phyloP scores from a whole-genome alignment of 1,140 invertebrate genomes.

The Chironomus tepperi region DNA sequence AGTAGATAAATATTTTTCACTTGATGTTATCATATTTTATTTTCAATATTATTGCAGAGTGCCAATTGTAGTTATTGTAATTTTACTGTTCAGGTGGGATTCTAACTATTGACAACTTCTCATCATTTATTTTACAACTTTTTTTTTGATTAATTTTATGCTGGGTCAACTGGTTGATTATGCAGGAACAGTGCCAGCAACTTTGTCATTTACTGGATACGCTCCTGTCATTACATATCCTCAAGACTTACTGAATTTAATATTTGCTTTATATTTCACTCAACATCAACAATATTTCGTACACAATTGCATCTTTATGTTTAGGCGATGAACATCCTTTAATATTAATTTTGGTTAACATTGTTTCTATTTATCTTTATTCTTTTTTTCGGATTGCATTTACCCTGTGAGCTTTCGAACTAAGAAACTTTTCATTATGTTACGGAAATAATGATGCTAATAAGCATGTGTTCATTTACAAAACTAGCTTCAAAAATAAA shows the following conservation, averaged over 20 bases:
- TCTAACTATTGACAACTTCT: conserved; percentile 1
- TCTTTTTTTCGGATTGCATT: background rate
- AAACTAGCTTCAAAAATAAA: background rate
- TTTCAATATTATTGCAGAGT: no score
- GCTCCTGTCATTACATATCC: no score
- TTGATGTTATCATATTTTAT: no score
- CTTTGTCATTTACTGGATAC: no score
- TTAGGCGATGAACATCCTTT: no score
- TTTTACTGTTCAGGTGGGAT: background rate
- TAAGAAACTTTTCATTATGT: background rate
- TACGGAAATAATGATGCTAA: background rate
- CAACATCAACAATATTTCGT: background rate
- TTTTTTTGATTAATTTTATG: background rate
- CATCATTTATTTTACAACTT: background rate
- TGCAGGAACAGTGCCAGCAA: no score
- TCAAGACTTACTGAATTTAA: background rate
- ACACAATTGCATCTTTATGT: no score
- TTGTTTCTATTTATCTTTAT: background rate
- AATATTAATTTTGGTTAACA: conserved; percentile 8
- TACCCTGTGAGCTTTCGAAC: conserved; percentile 6
- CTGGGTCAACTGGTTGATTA: no score
- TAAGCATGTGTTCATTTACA: no score
- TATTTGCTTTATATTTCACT: background rate
- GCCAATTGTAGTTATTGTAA: no score
- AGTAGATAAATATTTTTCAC: no score